Evolutionary conservation across 2,797 vertebrate genomes (phyloP).

Genomic region (Acridotheres tristis): DNA sequence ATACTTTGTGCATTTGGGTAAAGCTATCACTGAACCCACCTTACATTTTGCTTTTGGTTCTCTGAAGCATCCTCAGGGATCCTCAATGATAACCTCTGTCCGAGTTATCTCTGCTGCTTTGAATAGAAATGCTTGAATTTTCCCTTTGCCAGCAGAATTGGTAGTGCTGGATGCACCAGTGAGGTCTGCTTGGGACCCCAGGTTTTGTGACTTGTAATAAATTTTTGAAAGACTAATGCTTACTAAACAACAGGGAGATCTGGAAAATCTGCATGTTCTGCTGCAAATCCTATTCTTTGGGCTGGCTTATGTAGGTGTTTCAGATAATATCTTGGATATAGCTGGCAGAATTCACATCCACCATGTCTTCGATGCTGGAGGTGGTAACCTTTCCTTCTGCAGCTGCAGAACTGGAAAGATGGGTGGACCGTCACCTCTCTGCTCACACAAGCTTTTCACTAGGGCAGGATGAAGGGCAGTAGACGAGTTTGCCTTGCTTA

Average conservation of each 20-base stretch:
- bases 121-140: not conserved
- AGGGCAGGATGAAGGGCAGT: not conserved
- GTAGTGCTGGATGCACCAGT: not conserved
- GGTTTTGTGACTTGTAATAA: not conserved
- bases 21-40: not conserved
- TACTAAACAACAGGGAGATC: not conserved
- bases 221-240: not conserved
- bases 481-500: not conserved
- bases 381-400: not conserved
- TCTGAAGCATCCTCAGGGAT: not conserved
- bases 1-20: not conserved
- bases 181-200: not conserved
- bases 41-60: not conserved
- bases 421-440: rapidly evolving
- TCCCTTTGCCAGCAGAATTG: not conserved
- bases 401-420: not conserved
- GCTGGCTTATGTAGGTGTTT: not conserved
- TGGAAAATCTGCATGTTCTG: not conserved
- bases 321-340: not conserved
- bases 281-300: not conserved
- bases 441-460: not conserved
- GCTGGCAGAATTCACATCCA: not conserved
- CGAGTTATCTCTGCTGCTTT: not conserved
- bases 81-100: not conserved
- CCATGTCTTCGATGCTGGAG: rapidly evolving